phyloP scores from a whole-genome alignment of 2,888 invertebrate species.

The Mimumesa dahlbomi region DNA sequence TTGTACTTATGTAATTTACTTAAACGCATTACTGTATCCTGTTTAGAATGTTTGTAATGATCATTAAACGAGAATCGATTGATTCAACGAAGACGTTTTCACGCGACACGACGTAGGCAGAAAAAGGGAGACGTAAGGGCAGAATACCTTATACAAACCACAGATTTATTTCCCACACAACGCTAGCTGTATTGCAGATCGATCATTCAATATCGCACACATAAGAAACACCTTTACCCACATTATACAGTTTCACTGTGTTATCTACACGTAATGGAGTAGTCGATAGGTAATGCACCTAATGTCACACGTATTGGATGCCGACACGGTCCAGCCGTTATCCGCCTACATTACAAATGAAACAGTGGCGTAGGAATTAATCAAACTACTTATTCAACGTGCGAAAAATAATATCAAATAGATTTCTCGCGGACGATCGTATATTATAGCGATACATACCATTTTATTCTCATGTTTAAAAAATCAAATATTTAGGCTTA shows the following conservation, averaged over 20 bases:
- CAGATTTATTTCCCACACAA: no score
- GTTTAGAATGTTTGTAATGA: no score
- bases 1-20: no score
- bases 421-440: no score
- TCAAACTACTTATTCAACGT: background rate
- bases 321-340: constrained; percentile 6
- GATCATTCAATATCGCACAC: constrained; percentile 11
- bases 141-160: background rate
- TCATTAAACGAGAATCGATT: no score
- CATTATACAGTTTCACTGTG: constrained; percentile 20
- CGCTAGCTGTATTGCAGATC: background rate
- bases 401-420: background rate
- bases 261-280: constrained; percentile 37
- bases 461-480: no score
- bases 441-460: no score
- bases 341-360: constrained; percentile 25
- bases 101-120: no score
- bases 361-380: constrained; percentile 27
- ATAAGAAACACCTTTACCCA: constrained; percentile 1
- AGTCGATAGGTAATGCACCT: constrained; percentile 36
- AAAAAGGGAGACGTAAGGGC: no score
- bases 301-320: constrained; percentile 49
- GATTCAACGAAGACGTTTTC: no score
- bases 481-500: no score
- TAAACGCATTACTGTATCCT: no score